These are phyloP conservation scores for Porites rus DNA, from an alignment of 92 coral and sea anemone genomes.

Conservation along the genomic window DNA sequence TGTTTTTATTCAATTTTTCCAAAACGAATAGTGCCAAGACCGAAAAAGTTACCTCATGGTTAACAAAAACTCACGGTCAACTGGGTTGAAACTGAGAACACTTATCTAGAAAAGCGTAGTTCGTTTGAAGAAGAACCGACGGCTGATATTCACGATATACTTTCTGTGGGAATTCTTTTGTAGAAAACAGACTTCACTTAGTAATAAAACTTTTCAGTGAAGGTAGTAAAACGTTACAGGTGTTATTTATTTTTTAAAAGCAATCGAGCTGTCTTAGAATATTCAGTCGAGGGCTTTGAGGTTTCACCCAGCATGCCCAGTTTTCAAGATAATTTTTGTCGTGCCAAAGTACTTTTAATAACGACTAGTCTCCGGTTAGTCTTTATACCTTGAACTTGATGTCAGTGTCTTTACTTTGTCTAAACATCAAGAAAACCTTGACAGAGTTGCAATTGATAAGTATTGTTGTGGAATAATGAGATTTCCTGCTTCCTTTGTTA, in stretches of 20 bases:
- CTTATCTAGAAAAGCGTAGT: neutral
- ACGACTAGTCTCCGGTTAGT: too few species aligned
- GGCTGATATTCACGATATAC: neutral
- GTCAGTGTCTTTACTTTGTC: neutral
- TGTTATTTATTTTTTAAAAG: neutral
- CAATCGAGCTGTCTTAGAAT: neutral
- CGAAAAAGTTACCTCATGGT: too few species aligned
- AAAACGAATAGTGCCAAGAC: too few species aligned
- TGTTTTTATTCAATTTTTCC: too few species aligned
- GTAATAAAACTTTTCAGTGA: neutral
- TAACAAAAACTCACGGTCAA: too few species aligned
- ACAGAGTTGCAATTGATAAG: neutral
- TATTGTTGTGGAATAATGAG: neutral
- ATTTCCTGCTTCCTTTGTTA: neutral
- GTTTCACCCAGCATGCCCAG: too few species aligned
- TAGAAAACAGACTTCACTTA: slow-evolving; percentile 22
- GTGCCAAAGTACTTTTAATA: neutral
- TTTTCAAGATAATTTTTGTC: neutral
- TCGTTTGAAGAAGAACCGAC: neutral
- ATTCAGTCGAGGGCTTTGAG: too few species aligned
- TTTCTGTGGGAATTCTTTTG: slow-evolving; percentile 6
- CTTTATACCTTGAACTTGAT: neutral
- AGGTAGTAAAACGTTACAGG: neutral
- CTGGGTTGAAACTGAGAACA: neutral
- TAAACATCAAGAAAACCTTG: neutral